Evolutionary conservation across 1,140 invertebrate species (phyloP).

Genomic region (Eueides isabella): DNA sequence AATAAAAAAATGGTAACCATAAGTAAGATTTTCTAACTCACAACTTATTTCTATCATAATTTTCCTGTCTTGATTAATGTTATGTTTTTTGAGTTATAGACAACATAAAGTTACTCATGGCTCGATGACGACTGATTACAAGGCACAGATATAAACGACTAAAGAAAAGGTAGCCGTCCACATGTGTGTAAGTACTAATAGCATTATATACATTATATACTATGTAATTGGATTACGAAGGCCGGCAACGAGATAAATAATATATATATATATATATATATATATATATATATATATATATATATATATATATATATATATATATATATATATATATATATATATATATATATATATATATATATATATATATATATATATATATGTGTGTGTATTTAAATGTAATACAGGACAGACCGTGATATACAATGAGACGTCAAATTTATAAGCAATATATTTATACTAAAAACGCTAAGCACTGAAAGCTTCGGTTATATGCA

Average conservation of each 20-base stretch:
- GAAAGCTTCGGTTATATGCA: too few species aligned
- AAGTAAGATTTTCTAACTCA: slow-evolving; percentile 35
- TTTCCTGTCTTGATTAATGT: not conserved
- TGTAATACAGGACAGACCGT: too few species aligned
- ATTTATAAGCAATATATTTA: too few species aligned
- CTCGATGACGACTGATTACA: not conserved
- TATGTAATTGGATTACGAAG: slow-evolving; percentile 62
- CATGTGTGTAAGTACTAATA: slow-evolving; percentile 50
- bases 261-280: not conserved
- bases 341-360: too few species aligned
- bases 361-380: too few species aligned
- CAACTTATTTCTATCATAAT: slow-evolving; percentile 28
- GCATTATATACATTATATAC: slow-evolving; percentile 58
- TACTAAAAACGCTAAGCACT: too few species aligned
- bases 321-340: too few species aligned
- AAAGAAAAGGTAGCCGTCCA: slow-evolving; percentile 37
- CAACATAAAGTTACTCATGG: not conserved
- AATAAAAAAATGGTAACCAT: slow-evolving; percentile 48
- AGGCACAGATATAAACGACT: slow-evolving; percentile 14
- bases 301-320: too few species aligned
- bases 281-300: too few species aligned
- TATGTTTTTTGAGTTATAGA: slow-evolving; percentile 1
- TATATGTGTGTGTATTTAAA: too few species aligned
- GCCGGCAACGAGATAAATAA: slow-evolving; percentile 28
- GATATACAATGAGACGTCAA: too few species aligned